Conservation (phyloP, 2,888 invertebrate species). For the Heterodera filipjevi region DNA sequence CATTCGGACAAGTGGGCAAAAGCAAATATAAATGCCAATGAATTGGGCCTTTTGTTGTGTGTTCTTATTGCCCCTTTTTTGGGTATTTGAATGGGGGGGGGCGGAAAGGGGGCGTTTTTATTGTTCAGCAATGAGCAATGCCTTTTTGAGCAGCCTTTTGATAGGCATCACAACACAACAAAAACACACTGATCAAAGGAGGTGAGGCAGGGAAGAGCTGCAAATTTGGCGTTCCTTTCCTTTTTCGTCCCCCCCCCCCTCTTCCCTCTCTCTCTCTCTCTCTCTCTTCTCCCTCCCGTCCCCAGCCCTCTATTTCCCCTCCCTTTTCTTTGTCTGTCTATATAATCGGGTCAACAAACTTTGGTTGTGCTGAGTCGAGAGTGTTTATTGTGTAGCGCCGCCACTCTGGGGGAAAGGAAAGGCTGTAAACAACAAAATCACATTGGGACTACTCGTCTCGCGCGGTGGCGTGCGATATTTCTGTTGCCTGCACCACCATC, state of each 20-base stretch:
- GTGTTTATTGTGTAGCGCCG: neutral
- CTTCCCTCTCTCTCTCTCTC: neutral
- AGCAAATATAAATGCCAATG: neutral
- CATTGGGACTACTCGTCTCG: neutral
- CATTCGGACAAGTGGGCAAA: too few species aligned
- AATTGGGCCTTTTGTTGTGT: too few species aligned
- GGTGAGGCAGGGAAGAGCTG: neutral
- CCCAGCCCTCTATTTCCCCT: too few species aligned
- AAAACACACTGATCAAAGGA: neutral
- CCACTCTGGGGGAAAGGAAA: neutral
- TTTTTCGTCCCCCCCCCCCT: neutral
- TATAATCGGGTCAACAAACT: neutral
- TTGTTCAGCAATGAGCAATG: neutral
- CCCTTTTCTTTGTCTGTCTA: too few species aligned
- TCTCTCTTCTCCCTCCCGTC: neutral
- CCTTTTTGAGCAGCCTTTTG: too few species aligned
- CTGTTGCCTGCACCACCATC: neutral
- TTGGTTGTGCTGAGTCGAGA: neutral
- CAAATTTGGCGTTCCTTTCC: neutral
- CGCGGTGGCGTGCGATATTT: neutral
- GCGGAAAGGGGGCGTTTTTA: neutral
- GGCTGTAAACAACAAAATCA: conserved; percentile 2
- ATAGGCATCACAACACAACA: neutral
- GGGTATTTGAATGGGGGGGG: neutral
- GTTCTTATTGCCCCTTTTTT: neutral